phyloP scores from a whole-genome alignment of 2,797 vertebrate genomes.

The Picus viridis region DNA sequence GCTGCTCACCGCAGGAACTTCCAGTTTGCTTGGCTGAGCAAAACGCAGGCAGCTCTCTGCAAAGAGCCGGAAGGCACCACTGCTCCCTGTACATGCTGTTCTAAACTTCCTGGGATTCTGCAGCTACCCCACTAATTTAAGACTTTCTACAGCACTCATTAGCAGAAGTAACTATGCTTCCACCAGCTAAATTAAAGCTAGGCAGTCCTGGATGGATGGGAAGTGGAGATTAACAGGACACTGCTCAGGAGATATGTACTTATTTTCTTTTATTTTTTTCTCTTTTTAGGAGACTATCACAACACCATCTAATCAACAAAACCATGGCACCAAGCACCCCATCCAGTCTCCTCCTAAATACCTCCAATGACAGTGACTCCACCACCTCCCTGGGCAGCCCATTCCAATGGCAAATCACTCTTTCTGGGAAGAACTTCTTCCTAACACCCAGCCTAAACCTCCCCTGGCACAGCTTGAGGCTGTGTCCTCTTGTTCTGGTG shows the following conservation, averaged over 20 bases:
- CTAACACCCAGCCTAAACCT: too few relatives aligned
- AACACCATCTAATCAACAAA: too few relatives aligned
- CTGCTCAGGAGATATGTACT: not conserved
- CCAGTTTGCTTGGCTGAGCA: conserved; percentile 56
- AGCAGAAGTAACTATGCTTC: conserved; percentile 15
- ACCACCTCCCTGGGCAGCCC: too few relatives aligned
- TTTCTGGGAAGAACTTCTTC: too few relatives aligned
- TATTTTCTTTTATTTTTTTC: not conserved
- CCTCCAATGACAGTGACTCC: too few relatives aligned
- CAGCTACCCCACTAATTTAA: conserved; percentile 23
- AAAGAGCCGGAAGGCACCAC: conserved; percentile 56
- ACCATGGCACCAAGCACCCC: too few relatives aligned
- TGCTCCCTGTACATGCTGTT: conserved; percentile 42
- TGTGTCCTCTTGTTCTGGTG: too few relatives aligned
- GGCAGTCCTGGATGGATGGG: not conserved
- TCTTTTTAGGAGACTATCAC: not conserved
- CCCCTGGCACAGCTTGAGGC: too few relatives aligned
- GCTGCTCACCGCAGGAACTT: conserved; percentile 54
- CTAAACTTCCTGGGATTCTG: conserved; percentile 38
- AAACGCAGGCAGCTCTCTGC: conserved; percentile 34
- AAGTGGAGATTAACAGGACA: not conserved
- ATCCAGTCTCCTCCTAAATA: too few relatives aligned
- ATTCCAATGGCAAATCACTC: too few relatives aligned
- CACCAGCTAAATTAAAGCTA: conserved; percentile 16
- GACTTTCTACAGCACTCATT: conserved; percentile 37